Percentiles rank a stretch among this genome's conserved stretches.
Conservation (phyloP, 1,140 invertebrate genomes). For the Solenopsis invicta region DNA sequence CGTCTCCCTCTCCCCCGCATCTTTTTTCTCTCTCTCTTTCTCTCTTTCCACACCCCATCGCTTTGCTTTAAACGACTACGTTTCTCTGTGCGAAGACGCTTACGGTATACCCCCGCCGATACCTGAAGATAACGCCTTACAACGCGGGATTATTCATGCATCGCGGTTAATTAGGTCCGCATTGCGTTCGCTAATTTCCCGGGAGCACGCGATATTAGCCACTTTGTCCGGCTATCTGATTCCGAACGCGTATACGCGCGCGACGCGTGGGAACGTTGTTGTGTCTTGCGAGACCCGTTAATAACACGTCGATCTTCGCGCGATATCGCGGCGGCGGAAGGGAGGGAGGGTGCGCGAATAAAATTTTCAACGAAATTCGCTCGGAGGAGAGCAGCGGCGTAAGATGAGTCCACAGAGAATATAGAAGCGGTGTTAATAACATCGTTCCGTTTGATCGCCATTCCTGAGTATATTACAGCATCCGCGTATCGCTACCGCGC, state of each 20-base stretch:
- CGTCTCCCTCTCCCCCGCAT: background rate
- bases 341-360: background rate
- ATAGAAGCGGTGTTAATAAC: slow-evolving; percentile 55
- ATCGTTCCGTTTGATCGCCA: slow-evolving; percentile 62
- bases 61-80: no score
- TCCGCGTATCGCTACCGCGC: slow-evolving; percentile 7
- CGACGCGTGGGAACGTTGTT: slow-evolving; percentile 28
- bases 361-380: slow-evolving; percentile 35
- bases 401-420: slow-evolving; percentile 48
- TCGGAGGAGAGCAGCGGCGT: background rate
- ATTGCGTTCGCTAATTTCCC: slow-evolving; percentile 30
- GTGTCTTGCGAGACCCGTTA: slow-evolving; percentile 40
- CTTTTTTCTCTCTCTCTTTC: background rate
- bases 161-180: slow-evolving; percentile 32
- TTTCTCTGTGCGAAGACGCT: background rate
- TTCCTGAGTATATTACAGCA: slow-evolving; percentile 43
- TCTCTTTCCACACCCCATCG: background rate
- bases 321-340: background rate
- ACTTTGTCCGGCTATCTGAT: slow-evolving; percentile 46
- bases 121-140: background rate
- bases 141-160: slow-evolving; percentile 34
- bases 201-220: slow-evolving; percentile 22
- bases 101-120: background rate
- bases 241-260: background rate
- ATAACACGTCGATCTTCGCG: slow-evolving; percentile 19